Conservation (phyloP, 2,113 vertebrate genomes). For the Laticauda laticaudata region DNA sequence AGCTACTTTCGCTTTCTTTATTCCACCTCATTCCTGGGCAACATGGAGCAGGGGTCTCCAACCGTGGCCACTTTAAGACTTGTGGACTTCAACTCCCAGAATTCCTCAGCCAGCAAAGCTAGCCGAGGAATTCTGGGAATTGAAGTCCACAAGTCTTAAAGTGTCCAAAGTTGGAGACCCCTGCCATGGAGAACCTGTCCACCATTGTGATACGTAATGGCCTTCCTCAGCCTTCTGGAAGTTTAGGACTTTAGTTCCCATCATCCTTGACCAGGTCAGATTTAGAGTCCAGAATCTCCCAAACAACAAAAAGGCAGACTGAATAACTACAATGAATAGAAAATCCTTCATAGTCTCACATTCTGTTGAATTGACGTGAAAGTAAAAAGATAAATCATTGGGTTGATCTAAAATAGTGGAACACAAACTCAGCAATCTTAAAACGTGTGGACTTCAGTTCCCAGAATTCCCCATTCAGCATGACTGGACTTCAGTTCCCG, state of each 20-base stretch:
- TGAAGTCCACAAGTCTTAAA: no score
- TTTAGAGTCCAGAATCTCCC: not conserved
- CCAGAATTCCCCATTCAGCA: no score
- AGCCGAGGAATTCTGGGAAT: no score
- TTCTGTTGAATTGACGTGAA: not conserved
- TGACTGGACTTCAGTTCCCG: no score
- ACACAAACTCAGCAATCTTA: not conserved
- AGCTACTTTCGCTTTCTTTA: not conserved
- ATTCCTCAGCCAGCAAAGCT: no score
- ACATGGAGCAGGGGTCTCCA: not conserved
- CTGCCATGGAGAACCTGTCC: not conserved
- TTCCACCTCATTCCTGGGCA: not conserved
- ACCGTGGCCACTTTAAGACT: no score
- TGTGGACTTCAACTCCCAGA: no score
- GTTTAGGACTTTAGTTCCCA: not conserved
- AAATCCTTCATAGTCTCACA: not conserved
- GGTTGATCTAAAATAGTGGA: not conserved
- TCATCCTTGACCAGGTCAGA: not conserved
- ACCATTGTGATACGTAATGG: not conserved
- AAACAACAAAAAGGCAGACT: not conserved
- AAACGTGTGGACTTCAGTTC: not conserved
- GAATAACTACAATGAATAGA: not conserved
- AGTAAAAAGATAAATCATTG: not conserved
- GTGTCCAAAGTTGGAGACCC: no score
- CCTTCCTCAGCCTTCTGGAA: not conserved